Evolutionary conservation across 2,888 invertebrate species (phyloP), one percentile per base, ranked within the genome.

Genomic region (Tipula confusa): DNA sequence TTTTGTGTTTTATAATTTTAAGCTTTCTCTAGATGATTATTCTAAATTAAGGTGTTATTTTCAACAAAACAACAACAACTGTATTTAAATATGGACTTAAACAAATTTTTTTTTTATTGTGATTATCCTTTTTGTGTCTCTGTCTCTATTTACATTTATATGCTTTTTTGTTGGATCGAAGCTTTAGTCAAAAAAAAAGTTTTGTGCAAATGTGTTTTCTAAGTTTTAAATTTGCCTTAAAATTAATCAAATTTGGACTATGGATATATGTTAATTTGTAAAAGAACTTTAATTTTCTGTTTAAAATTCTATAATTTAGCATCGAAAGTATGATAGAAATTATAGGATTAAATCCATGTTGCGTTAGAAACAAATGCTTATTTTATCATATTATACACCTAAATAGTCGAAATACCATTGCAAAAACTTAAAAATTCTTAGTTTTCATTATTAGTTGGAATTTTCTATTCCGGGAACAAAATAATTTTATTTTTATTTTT

Each of bases 21-120:
- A 64, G 64, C 64, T 64, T 64, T 64, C 64, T 64, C 64, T 64
- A 24, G 64, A 64, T 64, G 64, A 64, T 64, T 64, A 64, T 64
- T 64, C 64, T 64, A 64, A 64, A 64, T 64, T 64, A 64, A 64
- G 64, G 64, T 64, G 64, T 64, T 24, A 64, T 64, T 64, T 64
- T 64, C 24, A 64, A 7, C 64, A 64, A 9, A 64, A 64, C 64
- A 64, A 24, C 64, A 64, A 64, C 24, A 24, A 64, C 64, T 9
- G 9, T 24, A 64, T 64, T 64, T 64, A 64, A 64, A 64, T 64
- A 64, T 64, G 64, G 64, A 18, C 64, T 64, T 24, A 24, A 64
- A 64, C 11, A 43, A 43, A 43, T n/a, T 43, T 43, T 43, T 43
- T n/a, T 64, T 64, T 18, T 64, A 64, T 24, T 64, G 64, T 64